These are phyloP conservation scores for Boulengeromyrus knoepffleri DNA, from an alignment of 2,113 vertebrate species.

Conservation along the genomic window DNA sequence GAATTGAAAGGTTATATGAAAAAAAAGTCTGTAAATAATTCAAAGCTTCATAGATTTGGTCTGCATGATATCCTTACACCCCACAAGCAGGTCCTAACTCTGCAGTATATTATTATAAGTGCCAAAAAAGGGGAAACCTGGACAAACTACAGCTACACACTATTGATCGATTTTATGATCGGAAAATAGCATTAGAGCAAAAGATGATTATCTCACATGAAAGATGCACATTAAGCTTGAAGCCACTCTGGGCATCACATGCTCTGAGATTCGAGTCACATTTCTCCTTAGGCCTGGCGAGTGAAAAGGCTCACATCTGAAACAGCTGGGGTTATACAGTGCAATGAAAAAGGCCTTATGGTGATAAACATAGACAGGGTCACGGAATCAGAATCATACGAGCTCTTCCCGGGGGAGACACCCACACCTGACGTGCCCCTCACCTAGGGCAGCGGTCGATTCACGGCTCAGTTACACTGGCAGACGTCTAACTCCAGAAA, in stretches of 20 bases:
- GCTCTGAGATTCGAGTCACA: conserved; percentile 11
- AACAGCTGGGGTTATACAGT: conserved; percentile 24
- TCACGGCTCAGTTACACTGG: background rate
- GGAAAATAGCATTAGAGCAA: conserved; percentile 10
- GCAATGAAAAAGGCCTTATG: conserved; percentile 10
- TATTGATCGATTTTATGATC: background rate
- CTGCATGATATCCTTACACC: background rate
- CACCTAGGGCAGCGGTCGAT: background rate
- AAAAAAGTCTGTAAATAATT: background rate
- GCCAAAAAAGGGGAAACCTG: background rate
- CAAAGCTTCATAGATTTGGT: background rate
- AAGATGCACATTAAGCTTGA: conserved; percentile 23
- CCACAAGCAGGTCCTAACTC: background rate
- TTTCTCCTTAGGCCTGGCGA: conserved; percentile 9
- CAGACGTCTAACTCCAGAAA: background rate
- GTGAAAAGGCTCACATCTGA: conserved; percentile 7
- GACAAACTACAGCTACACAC: background rate
- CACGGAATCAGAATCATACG: background rate
- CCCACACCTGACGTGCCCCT: background rate
- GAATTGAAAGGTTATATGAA: background rate
- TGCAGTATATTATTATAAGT: background rate
- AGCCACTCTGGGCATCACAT: conserved; percentile 27
- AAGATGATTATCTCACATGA: conserved; percentile 28
- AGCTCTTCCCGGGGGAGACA: background rate
- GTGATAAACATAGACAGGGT: background rate